These are phyloP conservation scores for Datnioides undecimradiatus DNA, from an alignment of 2,113 vertebrate species.

Conservation along the genomic window DNA sequence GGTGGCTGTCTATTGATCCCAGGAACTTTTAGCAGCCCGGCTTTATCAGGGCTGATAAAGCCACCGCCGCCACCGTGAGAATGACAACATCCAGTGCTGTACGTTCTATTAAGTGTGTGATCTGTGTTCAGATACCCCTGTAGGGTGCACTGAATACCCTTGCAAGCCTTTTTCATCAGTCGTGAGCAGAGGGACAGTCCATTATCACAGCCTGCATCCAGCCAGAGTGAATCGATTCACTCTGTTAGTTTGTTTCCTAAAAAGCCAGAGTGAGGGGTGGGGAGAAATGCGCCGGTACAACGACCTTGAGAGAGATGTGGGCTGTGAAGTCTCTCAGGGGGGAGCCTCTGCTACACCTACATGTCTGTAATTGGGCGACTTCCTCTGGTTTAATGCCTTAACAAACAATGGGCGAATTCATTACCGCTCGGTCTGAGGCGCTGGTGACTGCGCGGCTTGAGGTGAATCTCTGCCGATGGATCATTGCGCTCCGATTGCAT, in stretches of 20 bases:
- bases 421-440: slow-evolving; percentile 32
- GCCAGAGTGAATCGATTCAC: slow-evolving; percentile 18
- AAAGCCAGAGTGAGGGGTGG: neutral
- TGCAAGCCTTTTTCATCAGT: neutral
- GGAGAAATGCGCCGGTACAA: neutral
- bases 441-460: neutral
- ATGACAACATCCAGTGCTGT: neutral
- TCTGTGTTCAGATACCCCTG: neutral
- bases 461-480: neutral
- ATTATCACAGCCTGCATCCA: slow-evolving; percentile 28
- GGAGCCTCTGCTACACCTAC: neutral
- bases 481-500: slow-evolving; percentile 33
- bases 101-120: neutral
- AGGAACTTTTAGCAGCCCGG: neutral
- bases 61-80: neutral
- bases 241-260: slow-evolving; percentile 9
- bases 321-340: slow-evolving; percentile 26
- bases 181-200: neutral
- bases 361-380: neutral
- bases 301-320: slow-evolving; percentile 21
- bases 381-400: slow-evolving; percentile 36
- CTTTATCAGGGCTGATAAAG: neutral
- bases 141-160: neutral
- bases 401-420: slow-evolving; percentile 14
- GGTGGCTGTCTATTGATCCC: neutral